Evolutionary conservation across 2,113 vertebrate genomes (phyloP).

Genomic region (Rhodinocichla rosea): DNA sequence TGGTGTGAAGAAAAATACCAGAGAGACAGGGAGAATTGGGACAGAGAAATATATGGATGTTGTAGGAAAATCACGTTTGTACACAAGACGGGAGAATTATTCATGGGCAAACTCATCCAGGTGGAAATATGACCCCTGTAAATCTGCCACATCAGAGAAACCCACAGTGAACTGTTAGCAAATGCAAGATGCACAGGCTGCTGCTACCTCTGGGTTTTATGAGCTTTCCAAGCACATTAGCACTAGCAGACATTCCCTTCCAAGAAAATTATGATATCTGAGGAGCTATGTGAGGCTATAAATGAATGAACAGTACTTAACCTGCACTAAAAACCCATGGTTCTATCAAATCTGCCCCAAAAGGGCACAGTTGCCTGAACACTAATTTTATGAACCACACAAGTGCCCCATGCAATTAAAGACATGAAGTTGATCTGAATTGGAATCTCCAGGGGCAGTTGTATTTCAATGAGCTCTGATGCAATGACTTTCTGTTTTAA

Average conservation of each 20-base stretch:
- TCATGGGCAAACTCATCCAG: background rate
- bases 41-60: background rate
- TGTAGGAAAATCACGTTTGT: background rate
- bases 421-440: background rate
- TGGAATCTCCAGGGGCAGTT: background rate
- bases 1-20: conserved; percentile 19
- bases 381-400: background rate
- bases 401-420: background rate
- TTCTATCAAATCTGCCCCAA: background rate
- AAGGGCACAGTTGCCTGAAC: background rate
- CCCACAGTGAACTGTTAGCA: background rate
- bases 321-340: background rate
- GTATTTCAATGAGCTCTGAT: background rate
- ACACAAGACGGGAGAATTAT: conserved; percentile 2
- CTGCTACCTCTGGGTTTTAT: conserved; percentile 11
- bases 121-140: conserved; percentile 29
- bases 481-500: background rate
- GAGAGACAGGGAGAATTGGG: background rate
- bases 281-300: background rate
- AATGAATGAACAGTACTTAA: background rate
- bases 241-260: conserved; percentile 7
- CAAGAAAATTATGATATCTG: conserved; percentile 1
- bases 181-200: background rate
- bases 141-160: conserved; percentile 21
- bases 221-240: conserved; percentile 16